Conservation (phyloP, 2,113 vertebrate genomes). For the Oceanites oceanicus region DNA sequence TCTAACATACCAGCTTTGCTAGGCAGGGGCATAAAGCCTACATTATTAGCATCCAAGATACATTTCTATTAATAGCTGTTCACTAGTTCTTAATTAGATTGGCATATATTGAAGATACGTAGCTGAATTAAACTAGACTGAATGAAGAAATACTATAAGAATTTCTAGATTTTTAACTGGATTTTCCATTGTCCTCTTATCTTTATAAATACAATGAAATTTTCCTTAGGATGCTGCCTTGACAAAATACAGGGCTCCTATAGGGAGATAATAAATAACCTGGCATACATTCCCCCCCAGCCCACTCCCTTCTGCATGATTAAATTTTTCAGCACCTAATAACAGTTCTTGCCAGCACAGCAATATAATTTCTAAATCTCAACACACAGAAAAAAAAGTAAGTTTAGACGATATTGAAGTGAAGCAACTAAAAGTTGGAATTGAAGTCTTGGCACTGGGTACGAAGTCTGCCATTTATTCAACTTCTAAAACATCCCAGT, state of each 20-base stretch:
- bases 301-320: not conserved
- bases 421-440: constrained; percentile 24
- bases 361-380: constrained; percentile 26
- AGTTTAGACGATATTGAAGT: constrained; percentile 47
- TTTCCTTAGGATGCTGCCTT: not conserved
- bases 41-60: not conserved
- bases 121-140: not conserved
- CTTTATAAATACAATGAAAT: not conserved
- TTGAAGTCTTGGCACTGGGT: constrained; percentile 17
- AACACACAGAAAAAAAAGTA: not conserved
- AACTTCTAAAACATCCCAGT: not conserved
- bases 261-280: constrained; percentile 33
- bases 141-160: not conserved
- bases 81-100: not conserved
- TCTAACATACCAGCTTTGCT: not conserved
- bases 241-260: not conserved
- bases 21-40: not conserved
- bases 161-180: not conserved
- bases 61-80: not conserved
- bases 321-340: constrained; percentile 54
- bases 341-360: constrained; percentile 44
- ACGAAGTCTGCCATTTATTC: not conserved
- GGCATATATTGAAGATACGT: not conserved
- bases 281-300: not conserved
- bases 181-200: not conserved